Percentiles rank a stretch among this genome's conserved stretches.
Conservation (phyloP, 2,888 invertebrate species). For the Heteromurus nitidus region DNA sequence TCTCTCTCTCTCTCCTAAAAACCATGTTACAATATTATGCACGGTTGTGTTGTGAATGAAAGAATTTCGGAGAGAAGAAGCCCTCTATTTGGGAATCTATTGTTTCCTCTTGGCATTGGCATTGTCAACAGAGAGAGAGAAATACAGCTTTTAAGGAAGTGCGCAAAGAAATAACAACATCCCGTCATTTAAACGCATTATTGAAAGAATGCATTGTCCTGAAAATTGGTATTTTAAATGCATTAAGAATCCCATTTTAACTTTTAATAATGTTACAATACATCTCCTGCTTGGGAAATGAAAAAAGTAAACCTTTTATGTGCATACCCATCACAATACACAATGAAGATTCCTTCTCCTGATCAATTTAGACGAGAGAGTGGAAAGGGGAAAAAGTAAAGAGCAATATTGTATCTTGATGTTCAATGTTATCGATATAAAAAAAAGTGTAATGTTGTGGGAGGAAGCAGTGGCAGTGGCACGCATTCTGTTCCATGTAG, state of each 20-base stretch:
- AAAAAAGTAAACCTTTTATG: not conserved
- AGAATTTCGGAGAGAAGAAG: not conserved
- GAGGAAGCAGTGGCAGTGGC: not conserved
- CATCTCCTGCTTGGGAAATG: not conserved
- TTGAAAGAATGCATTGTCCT: not conserved
- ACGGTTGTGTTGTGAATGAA: not conserved
- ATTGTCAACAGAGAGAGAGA: not conserved
- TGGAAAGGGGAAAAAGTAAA: constrained; percentile 1
- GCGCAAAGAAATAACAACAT: constrained; percentile 1
- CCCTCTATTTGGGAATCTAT: not conserved
- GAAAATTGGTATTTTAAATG: not conserved
- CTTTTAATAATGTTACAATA: not conserved
- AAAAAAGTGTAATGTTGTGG: constrained; percentile 6
- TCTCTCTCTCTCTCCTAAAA: not conserved
- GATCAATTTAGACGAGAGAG: not conserved
- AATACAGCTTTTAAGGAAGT: not conserved
- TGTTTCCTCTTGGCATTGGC: not conserved
- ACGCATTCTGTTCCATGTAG: no score
- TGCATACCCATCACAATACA: not conserved
- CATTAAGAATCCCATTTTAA: constrained; percentile 12
- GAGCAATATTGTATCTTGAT: not conserved
- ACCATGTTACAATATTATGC: not conserved
- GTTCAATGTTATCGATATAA: not conserved
- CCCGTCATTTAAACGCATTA: not conserved
- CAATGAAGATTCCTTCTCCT: not conserved